Evolutionary conservation across 2,888 invertebrate species (phyloP), one percentile per base, ranked within the genome.

Genomic region (Epirrhoe tristata): DNA sequence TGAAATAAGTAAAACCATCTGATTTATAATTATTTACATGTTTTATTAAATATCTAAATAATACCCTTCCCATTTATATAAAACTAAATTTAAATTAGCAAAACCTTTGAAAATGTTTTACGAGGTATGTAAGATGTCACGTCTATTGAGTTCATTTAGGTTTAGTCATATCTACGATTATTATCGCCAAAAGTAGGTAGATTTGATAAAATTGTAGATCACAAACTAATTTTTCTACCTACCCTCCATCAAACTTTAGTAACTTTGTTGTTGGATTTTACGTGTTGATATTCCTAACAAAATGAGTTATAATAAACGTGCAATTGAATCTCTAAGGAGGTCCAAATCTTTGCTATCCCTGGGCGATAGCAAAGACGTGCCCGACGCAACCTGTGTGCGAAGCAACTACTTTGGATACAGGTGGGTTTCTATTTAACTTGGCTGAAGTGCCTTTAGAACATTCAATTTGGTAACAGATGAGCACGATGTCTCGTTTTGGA

Each of bases 261-360:
- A 10, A 5, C 8, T 17, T 24, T 51, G 16, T 17, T 8, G 8
- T n/a, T 51, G 24, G 2, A 16, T 16, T 17, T 17, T 51, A 17
- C 50, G 17, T 17, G 50, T 58, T 36, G 58, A 48, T 7, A 48
- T 14, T 16, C 31, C 50, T 3, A 14, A 34, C 7, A 63, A 53
- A 43, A 61, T 64, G 58, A 64, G n/a, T 64, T 53, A 17, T 7
- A 36, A 61, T 54, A 24, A 10, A 36, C 60, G 57, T 36, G 8
- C 6, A 6, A 24, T 31, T 24, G 50, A 56, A 16, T 48, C 50
- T 12, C n/a, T 71, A 10, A 69, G 69, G 31, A 66, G 66, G 57
- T 73, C 73, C 0, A 71, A 65, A 56, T 77, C 75, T 0, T 59
- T 72, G 63, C 67, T 68, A 63, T 69, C 66, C 6, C 66, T 77